Percentiles rank a stretch among this genome's conserved stretches.
These are phyloP conservation scores for Amblyteles armatorius DNA, from an alignment of 2,888 invertebrate species.

Conservation along the genomic window DNA sequence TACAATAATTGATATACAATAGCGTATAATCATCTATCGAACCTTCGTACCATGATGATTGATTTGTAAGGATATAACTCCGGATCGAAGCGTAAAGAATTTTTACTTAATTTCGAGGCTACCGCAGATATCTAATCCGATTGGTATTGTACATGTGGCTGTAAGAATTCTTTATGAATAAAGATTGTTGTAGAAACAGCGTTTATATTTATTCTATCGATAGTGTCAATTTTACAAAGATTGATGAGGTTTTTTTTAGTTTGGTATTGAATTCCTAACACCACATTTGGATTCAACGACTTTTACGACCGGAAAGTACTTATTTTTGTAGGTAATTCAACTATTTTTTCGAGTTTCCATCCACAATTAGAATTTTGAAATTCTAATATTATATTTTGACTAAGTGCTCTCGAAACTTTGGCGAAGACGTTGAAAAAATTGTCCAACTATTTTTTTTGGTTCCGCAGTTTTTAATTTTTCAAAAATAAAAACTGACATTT, in stretches of 20 bases:
- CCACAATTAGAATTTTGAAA: too few relatives aligned
- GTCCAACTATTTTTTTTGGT: too few relatives aligned
- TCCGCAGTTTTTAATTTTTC: too few relatives aligned
- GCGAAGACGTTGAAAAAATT: too few relatives aligned
- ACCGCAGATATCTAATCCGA: conserved; percentile 80
- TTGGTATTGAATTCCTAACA: not conserved
- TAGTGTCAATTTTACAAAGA: not conserved
- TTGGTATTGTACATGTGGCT: conserved; percentile 83
- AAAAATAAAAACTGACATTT: too few relatives aligned
- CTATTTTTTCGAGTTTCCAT: too few relatives aligned
- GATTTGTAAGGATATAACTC: conserved; percentile 80
- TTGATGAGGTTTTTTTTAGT: not conserved
- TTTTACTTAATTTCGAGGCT: conserved; percentile 75
- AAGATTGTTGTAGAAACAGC: conserved; percentile 83
- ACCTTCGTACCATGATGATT: conserved; percentile 80
- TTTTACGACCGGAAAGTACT: too few relatives aligned
- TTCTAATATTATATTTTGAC: too few relatives aligned
- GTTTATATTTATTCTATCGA: conserved; percentile 15
- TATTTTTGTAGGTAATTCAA: too few relatives aligned
- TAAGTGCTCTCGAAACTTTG: too few relatives aligned
- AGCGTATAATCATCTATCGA: conserved; percentile 77
- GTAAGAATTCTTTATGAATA: conserved; percentile 83
- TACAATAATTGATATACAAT: conserved; percentile 73
- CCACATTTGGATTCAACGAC: too few relatives aligned
- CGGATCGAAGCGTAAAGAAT: conserved; percentile 77